Conservation (phyloP, 2,113 vertebrate species). For the Condylura cristata region DNA sequence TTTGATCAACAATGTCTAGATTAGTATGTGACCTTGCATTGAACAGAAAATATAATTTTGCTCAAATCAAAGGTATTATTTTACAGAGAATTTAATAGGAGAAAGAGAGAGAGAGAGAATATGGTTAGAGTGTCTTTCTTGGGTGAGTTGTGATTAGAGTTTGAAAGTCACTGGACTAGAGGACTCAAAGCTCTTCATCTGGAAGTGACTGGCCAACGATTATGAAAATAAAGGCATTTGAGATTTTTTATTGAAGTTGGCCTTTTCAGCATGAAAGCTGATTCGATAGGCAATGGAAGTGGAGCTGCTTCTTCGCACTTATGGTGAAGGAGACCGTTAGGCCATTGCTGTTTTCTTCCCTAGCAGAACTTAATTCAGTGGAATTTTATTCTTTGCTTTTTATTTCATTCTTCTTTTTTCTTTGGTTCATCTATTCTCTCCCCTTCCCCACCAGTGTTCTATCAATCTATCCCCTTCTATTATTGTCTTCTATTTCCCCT, state of each 20-base stretch:
- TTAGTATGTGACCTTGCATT: background rate
- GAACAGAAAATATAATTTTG: background rate
- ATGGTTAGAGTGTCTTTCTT: too few relatives aligned
- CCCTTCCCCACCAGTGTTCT: background rate
- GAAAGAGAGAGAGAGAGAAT: too few relatives aligned
- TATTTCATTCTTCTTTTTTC: background rate
- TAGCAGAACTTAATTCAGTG: background rate
- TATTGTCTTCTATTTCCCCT: background rate
- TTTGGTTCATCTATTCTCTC: background rate
- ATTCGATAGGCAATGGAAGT: background rate
- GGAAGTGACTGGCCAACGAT: background rate
- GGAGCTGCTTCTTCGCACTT: background rate
- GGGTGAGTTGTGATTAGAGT: background rate
- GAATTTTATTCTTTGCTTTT: background rate
- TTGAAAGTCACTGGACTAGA: background rate
- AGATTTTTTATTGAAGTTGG: background rate
- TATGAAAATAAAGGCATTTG: slow-evolving; percentile 3
- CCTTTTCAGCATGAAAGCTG: background rate
- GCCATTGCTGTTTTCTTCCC: background rate
- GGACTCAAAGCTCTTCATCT: background rate
- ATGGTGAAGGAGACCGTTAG: background rate
- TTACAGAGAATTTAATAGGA: background rate
- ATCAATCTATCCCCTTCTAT: background rate
- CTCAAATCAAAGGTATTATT: background rate
- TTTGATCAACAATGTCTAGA: background rate